phyloP scores from a whole-genome alignment of 2,797 vertebrate species.

The Menidia menidia region DNA sequence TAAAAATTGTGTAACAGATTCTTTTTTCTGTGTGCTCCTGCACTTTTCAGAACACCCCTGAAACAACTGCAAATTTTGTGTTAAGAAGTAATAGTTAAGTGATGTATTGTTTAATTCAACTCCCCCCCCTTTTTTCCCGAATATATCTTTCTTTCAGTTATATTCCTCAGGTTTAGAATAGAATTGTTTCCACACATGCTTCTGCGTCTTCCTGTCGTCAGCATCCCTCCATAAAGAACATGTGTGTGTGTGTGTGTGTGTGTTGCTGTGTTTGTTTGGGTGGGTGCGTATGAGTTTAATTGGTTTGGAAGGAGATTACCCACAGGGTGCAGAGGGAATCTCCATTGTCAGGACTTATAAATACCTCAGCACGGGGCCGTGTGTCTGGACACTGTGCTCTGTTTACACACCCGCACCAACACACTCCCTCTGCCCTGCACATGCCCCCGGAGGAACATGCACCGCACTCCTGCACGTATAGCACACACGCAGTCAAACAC shows the following conservation, averaged over 20 bases:
- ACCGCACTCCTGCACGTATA: conserved; percentile 21
- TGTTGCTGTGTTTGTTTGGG: not conserved
- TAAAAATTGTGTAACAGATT: too few species aligned
- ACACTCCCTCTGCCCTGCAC: conserved; percentile 56
- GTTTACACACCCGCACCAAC: conserved; percentile 62
- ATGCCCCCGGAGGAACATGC: conserved; percentile 48
- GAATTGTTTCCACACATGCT: not conserved
- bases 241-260: not conserved
- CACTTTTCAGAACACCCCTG: too few species aligned
- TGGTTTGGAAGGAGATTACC: conserved; percentile 41
- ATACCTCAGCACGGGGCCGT: conserved; percentile 50
- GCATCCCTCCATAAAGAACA: not conserved
- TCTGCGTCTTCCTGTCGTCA: not conserved
- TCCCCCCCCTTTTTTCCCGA: not conserved
- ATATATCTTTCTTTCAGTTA: not conserved
- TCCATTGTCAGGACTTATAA: conserved; percentile 55
- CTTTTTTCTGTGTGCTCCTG: too few species aligned
- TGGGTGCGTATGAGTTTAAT: conserved; percentile 31
- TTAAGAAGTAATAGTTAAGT: not conserved
- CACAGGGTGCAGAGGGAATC: conserved; percentile 51
- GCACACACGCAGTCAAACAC: conserved; percentile 25
- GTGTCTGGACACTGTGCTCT: conserved; percentile 17
- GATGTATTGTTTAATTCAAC: not conserved
- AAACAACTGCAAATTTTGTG: not conserved
- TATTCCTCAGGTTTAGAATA: not conserved